A percentile compares a stretch with the other conserved stretches of the same genome.
These are phyloP conservation scores for Ophion ellenae DNA, from an alignment of 2,888 invertebrate genomes.

Conservation along the genomic window DNA sequence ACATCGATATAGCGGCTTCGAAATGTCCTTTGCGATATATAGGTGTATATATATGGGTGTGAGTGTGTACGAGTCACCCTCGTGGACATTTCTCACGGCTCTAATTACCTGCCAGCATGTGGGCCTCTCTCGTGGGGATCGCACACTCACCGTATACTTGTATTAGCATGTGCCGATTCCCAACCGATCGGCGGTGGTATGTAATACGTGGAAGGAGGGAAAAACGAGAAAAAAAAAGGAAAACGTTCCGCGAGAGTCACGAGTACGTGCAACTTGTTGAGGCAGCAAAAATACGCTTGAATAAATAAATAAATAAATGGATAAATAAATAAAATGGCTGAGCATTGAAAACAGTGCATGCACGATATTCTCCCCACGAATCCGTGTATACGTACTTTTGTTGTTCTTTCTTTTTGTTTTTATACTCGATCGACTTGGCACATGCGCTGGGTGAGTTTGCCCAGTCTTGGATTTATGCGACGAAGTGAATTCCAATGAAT, in stretches of 20 bases:
- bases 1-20: not conserved
- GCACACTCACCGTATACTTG: constrained; percentile 65
- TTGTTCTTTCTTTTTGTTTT: not conserved
- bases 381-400: not conserved
- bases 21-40: not conserved
- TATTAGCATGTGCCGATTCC: constrained; percentile 77
- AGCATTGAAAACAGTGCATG: not conserved
- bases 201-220: constrained; percentile 35
- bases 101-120: constrained; percentile 79
- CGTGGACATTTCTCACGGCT: constrained; percentile 77
- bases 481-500: not conserved
- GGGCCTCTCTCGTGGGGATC: constrained; percentile 66
- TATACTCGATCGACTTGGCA: not conserved
- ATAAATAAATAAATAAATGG: constrained; percentile 59
- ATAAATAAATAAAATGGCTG: constrained; percentile 14
- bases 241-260: constrained; percentile 54
- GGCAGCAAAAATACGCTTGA: constrained; percentile 49
- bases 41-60: constrained; percentile 67
- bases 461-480: not conserved
- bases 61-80: constrained; percentile 63
- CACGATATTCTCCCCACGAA: not conserved
- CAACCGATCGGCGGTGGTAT: constrained; percentile 61
- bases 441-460: not conserved
- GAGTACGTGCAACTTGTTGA: constrained; percentile 63
- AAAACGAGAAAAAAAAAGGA: constrained; percentile 18